These are phyloP conservation scores for Neria commutata DNA, from an alignment of 2,888 invertebrate species.

Conservation along the genomic window DNA sequence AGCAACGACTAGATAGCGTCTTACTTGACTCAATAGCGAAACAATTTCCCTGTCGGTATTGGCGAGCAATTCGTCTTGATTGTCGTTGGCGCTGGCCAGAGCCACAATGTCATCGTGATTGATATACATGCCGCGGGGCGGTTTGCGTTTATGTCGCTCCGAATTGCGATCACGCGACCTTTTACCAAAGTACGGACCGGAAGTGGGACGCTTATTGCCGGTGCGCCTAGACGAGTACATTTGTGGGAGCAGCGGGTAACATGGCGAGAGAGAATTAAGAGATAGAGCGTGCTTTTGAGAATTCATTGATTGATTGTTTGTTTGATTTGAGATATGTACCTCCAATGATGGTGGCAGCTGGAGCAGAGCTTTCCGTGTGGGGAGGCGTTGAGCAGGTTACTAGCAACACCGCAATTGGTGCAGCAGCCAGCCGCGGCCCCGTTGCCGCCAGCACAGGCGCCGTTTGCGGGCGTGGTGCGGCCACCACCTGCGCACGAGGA, in stretches of 20 bases:
- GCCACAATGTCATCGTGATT: conserved; percentile 95
- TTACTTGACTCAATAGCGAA: conserved; percentile 95
- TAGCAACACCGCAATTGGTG: conserved; percentile 73
- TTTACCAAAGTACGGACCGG: conserved; percentile 66
- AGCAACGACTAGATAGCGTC: conserved; percentile 57
- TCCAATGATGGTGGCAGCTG: conserved; percentile 86
- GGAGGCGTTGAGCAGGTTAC: conserved; percentile 75
- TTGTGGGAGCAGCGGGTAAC: conserved; percentile 13
- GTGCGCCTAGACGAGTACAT: conserved; percentile 77
- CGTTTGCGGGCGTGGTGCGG: conserved; percentile 18
- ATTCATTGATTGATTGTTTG: too few species aligned
- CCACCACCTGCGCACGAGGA: conserved; percentile 33
- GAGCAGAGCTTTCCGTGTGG: conserved; percentile 80
- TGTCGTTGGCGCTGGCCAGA: conserved; percentile 69
- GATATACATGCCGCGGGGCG: conserved; percentile 96
- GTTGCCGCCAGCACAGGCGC: conserved; percentile 18
- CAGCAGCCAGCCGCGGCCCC: conserved; percentile 57
- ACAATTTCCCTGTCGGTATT: conserved; percentile 93
- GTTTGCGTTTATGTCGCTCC: conserved; percentile 76
- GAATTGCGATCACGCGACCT: conserved; percentile 58
- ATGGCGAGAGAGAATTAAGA: conserved; percentile 8
- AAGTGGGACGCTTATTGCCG: conserved; percentile 79
- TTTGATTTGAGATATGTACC: conserved; percentile 64
- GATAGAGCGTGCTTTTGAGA: too few species aligned
- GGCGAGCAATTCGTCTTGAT: conserved; percentile 79